Evolutionary conservation across 1,140 invertebrate species (phyloP).

Genomic region (Heliothis virescens): DNA sequence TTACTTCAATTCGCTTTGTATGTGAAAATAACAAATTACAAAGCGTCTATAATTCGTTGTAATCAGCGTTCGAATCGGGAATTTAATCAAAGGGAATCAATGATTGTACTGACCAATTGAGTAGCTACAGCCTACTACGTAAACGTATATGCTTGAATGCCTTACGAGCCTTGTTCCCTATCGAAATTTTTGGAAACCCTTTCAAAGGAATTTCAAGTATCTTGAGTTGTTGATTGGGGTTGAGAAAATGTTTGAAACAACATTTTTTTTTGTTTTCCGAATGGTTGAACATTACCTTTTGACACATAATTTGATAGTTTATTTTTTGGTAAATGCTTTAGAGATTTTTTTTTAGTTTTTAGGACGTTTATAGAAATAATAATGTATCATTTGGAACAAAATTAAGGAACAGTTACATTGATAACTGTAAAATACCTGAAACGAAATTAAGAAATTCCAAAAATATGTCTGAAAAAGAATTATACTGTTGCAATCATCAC

Average conservation of each 20-base stretch:
- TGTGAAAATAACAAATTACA: slow-evolving; percentile 70
- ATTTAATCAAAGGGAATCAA: slow-evolving; percentile 77
- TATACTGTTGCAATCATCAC: no score
- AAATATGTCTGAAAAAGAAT: no score
- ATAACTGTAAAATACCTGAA: no score
- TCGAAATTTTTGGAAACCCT: slow-evolving; percentile 14
- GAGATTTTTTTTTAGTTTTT: background rate
- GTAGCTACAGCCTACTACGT: slow-evolving; percentile 41
- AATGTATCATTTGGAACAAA: background rate
- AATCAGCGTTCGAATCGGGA: slow-evolving; percentile 72
- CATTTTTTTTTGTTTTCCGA: slow-evolving; percentile 10
- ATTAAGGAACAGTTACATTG: no score
- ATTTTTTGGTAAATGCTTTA: no score
- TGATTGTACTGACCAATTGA: slow-evolving; percentile 61
- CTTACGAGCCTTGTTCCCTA: background rate
- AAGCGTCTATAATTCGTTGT: slow-evolving; percentile 72
- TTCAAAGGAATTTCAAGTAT: slow-evolving; percentile 35
- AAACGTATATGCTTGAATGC: slow-evolving; percentile 13
- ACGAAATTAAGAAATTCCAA: no score
- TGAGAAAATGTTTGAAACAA: slow-evolving; percentile 35
- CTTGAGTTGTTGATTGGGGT: slow-evolving; percentile 36
- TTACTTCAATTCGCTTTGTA: slow-evolving; percentile 52
- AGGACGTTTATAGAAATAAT: background rate
- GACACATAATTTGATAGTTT: slow-evolving; percentile 1
- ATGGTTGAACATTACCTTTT: slow-evolving; percentile 8